Percentiles rank a stretch among this genome's conserved stretches.
phyloP scores from a whole-genome alignment of 2,888 invertebrate genomes.

The Ypsolopha sequella region DNA sequence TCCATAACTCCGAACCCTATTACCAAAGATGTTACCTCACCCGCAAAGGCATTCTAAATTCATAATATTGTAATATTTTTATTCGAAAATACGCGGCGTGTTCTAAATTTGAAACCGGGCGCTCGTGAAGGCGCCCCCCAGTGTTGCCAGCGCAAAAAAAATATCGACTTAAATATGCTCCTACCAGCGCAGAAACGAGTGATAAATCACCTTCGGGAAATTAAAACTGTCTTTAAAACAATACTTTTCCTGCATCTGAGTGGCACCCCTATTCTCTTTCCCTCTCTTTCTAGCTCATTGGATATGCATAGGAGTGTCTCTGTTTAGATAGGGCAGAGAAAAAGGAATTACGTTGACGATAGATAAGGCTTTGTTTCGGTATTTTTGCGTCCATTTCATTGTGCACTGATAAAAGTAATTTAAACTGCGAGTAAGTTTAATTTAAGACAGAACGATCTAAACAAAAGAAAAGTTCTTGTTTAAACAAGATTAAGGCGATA shows the following conservation, averaged over 20 bases:
- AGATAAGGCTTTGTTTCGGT: constrained; percentile 16
- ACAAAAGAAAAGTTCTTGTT: no score
- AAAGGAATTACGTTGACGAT: constrained; percentile 14
- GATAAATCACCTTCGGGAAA: constrained; percentile 72
- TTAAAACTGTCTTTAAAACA: constrained; percentile 70
- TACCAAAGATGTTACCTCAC: constrained; percentile 30
- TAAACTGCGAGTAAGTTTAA: no score
- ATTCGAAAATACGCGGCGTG: constrained; percentile 39
- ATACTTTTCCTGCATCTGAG: constrained; percentile 51
- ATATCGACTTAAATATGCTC: constrained; percentile 31
- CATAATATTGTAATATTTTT: constrained; percentile 42
- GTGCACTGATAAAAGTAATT: no score
- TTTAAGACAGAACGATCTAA: no score
- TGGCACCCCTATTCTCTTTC: constrained; percentile 22
- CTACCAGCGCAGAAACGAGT: constrained; percentile 31
- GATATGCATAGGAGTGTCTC: constrained; percentile 13
- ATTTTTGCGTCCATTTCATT: no score
- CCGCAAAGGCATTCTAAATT: constrained; percentile 56
- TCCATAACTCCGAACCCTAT: background rate
- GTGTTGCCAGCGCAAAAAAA: constrained; percentile 28
- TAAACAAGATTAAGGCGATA: no score
- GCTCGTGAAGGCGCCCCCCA: constrained; percentile 53
- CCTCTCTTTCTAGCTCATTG: constrained; percentile 14
- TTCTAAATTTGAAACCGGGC: constrained; percentile 57
- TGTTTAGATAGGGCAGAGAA: constrained; percentile 7